These are phyloP conservation scores for Cisticola juncidis DNA, from an alignment of 2,113 vertebrate species.

Conservation along the genomic window DNA sequence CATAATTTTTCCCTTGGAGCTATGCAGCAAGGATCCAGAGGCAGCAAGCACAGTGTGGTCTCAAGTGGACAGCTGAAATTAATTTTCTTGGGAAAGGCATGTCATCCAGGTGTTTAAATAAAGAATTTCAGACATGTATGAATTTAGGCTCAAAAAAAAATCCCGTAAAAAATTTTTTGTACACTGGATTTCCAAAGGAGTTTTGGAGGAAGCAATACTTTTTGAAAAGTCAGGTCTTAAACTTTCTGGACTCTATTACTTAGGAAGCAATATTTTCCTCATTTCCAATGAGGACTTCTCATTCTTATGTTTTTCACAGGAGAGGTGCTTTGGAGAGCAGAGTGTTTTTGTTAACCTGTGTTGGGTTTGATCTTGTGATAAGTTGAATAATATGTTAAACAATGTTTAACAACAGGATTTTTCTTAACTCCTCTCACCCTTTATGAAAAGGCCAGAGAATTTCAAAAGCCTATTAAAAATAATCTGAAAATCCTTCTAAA, in stretches of 20 bases:
- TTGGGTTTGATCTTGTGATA: neutral
- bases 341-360: neutral
- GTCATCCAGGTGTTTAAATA: neutral
- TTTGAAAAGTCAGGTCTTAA: neutral
- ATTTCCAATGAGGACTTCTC: neutral
- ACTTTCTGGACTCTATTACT: neutral
- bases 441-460: neutral
- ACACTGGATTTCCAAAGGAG: neutral
- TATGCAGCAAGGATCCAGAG: neutral
- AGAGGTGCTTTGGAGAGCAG: neutral
- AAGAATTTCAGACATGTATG: neutral
- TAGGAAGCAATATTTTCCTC: neutral
- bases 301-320: neutral
- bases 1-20: neutral
- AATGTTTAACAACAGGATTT: neutral
- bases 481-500: neutral
- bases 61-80: neutral
- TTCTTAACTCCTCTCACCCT: neutral
- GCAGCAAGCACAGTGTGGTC: rapidly evolving
- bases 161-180: neutral
- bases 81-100: neutral
- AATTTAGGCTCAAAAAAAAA: too few relatives aligned
- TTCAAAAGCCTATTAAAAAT: neutral
- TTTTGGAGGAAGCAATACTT: neutral
- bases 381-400: neutral